Conservation (phyloP, 2,113 vertebrate species). For the Daboia siamensis region DNA sequence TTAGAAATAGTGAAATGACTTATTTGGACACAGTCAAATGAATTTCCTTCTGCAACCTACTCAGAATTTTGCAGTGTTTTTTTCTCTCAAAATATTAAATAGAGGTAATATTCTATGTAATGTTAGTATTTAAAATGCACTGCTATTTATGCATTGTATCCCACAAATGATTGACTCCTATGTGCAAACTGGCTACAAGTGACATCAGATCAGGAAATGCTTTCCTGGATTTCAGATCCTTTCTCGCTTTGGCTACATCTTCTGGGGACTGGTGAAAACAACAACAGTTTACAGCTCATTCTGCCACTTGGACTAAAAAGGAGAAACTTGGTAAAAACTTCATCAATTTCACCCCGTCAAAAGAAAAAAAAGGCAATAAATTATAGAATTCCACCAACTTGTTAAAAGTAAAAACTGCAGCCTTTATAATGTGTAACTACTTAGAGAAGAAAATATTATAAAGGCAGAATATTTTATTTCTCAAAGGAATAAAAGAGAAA, state of each 20-base stretch:
- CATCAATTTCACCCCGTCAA: not conserved
- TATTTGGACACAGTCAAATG: constrained; percentile 64
- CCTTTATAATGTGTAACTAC: not conserved
- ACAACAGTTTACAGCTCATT: not conserved
- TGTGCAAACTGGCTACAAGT: not conserved
- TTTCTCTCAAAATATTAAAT: not conserved
- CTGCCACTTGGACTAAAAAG: not conserved
- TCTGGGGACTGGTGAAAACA: not conserved
- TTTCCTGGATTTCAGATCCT: not conserved
- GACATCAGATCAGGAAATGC: not conserved
- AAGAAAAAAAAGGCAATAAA: not conserved
- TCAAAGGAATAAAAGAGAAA: too few species aligned
- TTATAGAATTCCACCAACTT: not conserved
- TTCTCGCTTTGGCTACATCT: not conserved
- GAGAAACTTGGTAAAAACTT: not conserved
- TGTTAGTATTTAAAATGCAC: constrained; percentile 39
- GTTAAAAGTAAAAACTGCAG: not conserved
- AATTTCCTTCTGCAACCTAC: constrained; percentile 65
- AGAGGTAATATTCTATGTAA: constrained; percentile 20
- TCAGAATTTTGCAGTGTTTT: not conserved
- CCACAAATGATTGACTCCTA: not conserved
- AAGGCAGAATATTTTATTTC: too few species aligned
- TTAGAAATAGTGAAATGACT: constrained; percentile 64
- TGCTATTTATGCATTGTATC: constrained; percentile 18
- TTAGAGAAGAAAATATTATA: too few species aligned